Base-by-base conservation (phyloP, 2,888 invertebrate genomes). In the Pyrgus malvae region DNA sequence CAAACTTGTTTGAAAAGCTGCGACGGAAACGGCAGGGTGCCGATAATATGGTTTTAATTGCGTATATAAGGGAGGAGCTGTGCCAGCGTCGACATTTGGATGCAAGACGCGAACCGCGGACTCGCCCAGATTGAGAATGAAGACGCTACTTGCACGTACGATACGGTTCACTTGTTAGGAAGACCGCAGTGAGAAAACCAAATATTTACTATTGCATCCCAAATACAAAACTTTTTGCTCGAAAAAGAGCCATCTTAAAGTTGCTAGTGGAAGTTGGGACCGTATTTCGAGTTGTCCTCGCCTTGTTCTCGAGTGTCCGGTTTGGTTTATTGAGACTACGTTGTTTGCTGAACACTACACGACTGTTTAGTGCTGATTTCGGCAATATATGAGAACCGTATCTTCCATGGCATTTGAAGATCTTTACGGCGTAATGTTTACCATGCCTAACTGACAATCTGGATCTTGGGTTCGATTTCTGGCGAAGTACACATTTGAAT, bases 21-120 rank as follows among this genome's bases (percentile, higher is more conserved):
- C 66, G 57, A 60, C 62, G 68, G 70, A 73, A 45, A 29, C 19
- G 2, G 73, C 72, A 74, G 77, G 76, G 75, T 74, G 75, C 76
- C 68, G 77, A 81, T 81, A 81, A 83, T 83, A 80, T 78, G 72
- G 72, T 80, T 83, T 83, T 84, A 84, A 86, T 85, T 85, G 78
- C 74, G 72, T 78, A 72, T 70, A 69, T 72, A 69, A 74, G 76
- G 68, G 11, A 48, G 17, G 12, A 12, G 69, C 9, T 19, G 9
- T 11, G 35, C 12, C 17, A 68, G 62, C 64, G 60, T 58, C 57
- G 63, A 69, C 74, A 80, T 84, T 83, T 74, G 69, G 72, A 84
- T 83, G 81, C 83, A 59, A 66, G 65, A 42, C 59, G 72, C 76
- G 71, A 64, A 55, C 65, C 48, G 58, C 63, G 61, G 68, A 72